Evolutionary conservation across 2,888 invertebrate species (phyloP).

Genomic region (Heteromurus nitidus): DNA sequence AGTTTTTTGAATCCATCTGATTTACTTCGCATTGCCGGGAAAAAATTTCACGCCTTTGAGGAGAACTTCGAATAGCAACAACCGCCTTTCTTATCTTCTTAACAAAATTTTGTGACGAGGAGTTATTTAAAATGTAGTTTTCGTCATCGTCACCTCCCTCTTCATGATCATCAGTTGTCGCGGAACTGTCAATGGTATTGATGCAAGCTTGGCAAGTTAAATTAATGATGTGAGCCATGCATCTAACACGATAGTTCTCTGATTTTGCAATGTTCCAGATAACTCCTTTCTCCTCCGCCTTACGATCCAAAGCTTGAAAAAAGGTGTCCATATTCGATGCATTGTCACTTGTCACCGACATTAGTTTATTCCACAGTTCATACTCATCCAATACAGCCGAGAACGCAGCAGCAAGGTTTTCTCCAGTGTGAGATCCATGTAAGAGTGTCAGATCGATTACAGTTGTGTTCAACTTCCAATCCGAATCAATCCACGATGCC

Average conservation of each 20-base stretch:
- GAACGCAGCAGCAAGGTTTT: conserved; percentile 32
- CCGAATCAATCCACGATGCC: not conserved
- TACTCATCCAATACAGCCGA: conserved; percentile 1
- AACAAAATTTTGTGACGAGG: not conserved
- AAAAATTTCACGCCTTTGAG: not conserved
- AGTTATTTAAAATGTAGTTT: not conserved
- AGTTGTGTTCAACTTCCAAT: conserved; percentile 32
- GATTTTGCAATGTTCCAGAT: not conserved
- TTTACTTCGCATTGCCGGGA: not conserved
- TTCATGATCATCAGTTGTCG: not conserved
- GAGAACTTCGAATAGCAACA: not conserved
- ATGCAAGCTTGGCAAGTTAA: conserved; percentile 22
- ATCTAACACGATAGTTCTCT: conserved; percentile 34
- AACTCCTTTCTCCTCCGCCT: not conserved
- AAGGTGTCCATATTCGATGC: conserved; percentile 50
- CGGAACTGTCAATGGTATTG: not conserved
- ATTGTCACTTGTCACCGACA: conserved; percentile 54
- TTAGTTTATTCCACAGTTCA: conserved; percentile 13
- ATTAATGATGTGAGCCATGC: conserved; percentile 60
- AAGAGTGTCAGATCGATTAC: conserved; percentile 26
- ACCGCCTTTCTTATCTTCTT: not conserved
- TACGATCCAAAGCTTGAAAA: conserved; percentile 7
- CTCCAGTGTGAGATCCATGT: conserved; percentile 49
- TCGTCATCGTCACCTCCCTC: not conserved
- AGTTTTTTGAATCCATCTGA: not conserved